Evolutionary conservation across 2,797 vertebrate genomes (phyloP), one percentile per base, ranked within the genome.

Genomic region (Oreochromis mossambicus): DNA sequence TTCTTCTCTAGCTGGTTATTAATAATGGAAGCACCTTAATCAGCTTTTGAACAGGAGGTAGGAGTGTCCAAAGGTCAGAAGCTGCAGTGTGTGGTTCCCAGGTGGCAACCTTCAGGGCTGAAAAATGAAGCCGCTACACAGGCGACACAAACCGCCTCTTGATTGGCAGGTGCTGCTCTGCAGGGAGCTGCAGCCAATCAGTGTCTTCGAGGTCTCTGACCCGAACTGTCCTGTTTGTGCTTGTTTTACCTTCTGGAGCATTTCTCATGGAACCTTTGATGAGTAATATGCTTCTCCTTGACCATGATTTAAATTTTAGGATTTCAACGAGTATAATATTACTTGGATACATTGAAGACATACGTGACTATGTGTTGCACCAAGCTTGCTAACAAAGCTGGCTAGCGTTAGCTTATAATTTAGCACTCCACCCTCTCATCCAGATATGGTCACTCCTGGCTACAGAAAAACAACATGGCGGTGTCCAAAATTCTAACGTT

Each of bases 181-280:
- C 24, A 73, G 9, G 68, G 24, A 48, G 41, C 41, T 73, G 24
- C 41, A 73, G 43, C 68, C 68, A 29, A 73, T 73, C 41, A 3
- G 66, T 29, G 66, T 46, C 41, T 29, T 70, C 14, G 3, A 46
- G 36, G 4, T 66, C 7, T 41, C 61, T 66, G 61, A 41, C 1
- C 19, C 1, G 0, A 0, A 38, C 34, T 0, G 19, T 66, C 34
- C 34, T 21, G n/a, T 68, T 41, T 68, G 36, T 41, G n/a, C 0
- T 41, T 19, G 12, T 21, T 38, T 21, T 38, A 3, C 34, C 38
- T 3, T 43, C 5, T 17, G 66, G 9, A 70, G 15, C 14, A 11
- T 73, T 48, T 48, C 15, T 46, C 15, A 0, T 48, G 41, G 24
- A 46, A 0, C 0, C 1, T 29, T 17, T 29, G 66, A 26, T 15